phyloP scores from a whole-genome alignment of 2,888 invertebrate species.

The Ditula angustiorana region DNA sequence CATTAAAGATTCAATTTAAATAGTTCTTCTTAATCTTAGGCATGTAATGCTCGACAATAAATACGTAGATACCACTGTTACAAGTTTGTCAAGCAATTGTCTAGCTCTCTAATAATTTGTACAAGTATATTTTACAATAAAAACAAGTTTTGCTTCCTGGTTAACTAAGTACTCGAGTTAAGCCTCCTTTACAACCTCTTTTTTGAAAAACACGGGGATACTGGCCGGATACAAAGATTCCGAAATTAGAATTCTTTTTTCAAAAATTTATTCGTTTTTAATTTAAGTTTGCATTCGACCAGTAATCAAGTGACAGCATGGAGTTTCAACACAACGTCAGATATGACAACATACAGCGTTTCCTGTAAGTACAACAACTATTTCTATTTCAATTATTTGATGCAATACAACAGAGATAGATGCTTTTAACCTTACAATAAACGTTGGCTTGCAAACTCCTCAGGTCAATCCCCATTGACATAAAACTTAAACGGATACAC shows the following conservation, averaged over 20 bases:
- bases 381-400: background rate
- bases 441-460: background rate
- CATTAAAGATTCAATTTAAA: constrained; percentile 26
- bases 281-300: background rate
- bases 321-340: background rate
- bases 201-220: constrained; percentile 3
- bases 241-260: background rate
- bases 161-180: constrained; percentile 59
- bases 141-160: constrained; percentile 53
- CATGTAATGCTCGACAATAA: constrained; percentile 28
- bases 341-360: background rate
- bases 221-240: constrained; percentile 16
- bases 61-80: constrained; percentile 25
- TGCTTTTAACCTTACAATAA: background rate
- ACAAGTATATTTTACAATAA: constrained; percentile 35
- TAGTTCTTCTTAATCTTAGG: constrained; percentile 15
- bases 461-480: constrained; percentile 9
- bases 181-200: constrained; percentile 36
- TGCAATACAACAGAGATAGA: background rate
- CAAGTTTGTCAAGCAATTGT: constrained; percentile 32
- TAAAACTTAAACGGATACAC: constrained; percentile 26
- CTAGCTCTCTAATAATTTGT: constrained; percentile 38
- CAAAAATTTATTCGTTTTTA: background rate
- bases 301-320: constrained; percentile 1
- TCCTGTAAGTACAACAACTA: background rate